These are phyloP conservation scores for Brenthis hecate DNA, from an alignment of 2,888 invertebrate species.

Conservation along the genomic window DNA sequence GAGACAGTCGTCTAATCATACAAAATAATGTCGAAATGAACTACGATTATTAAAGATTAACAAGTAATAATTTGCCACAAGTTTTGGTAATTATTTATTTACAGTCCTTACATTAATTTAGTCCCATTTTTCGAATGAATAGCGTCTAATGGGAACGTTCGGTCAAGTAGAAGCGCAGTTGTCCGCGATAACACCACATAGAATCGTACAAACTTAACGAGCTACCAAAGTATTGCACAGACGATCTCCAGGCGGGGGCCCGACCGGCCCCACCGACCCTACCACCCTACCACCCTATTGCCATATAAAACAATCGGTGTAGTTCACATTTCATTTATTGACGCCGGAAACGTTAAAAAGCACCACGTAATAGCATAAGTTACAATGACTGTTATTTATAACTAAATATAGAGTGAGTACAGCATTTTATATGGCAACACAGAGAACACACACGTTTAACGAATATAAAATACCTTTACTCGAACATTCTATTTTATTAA, in stretches of 20 bases:
- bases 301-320: background rate
- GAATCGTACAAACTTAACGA: constrained; percentile 70
- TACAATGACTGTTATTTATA: no score
- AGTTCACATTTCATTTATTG: no score
- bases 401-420: no score
- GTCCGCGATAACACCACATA: constrained; percentile 56
- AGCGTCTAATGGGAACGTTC: constrained; percentile 30
- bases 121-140: constrained; percentile 78
- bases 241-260: background rate
- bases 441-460: background rate
- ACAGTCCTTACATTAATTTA: constrained; percentile 79
- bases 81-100: constrained; percentile 73
- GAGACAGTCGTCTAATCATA: constrained; percentile 63
- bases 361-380: no score
- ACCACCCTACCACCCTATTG: background rate
- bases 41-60: constrained; percentile 69
- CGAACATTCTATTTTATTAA: constrained; percentile 3
- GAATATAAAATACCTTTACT: background rate
- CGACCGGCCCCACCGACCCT: background rate
- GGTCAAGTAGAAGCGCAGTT: no score
- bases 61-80: constrained; percentile 81
- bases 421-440: no score
- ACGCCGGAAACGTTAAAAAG: no score
- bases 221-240: constrained; percentile 4
- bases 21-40: constrained; percentile 69